Base-by-base conservation (phyloP, 2,113 vertebrate species). In the Thomomys bottae region DNA sequence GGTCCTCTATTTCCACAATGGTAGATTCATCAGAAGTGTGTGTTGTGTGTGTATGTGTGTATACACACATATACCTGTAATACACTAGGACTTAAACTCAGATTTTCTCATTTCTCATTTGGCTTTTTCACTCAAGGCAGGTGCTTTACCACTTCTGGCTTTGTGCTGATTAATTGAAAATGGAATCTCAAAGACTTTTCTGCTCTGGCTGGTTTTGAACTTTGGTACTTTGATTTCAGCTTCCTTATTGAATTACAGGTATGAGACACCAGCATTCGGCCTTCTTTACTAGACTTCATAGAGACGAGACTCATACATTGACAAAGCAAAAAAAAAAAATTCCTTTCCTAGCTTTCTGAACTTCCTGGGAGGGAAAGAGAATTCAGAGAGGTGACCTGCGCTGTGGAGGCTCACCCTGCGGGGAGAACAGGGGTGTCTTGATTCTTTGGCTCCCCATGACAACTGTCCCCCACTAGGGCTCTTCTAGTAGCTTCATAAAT, bases 401-500 rank as follows among this genome's bases (percentile, higher is more conserved):
- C 83, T 68, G 59, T 15, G 0, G 1, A 83, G 34, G 67, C 32
- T n/a, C 18, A 66, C 9, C 8, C 23, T 49, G 38, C 61, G 42
- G 8, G n/a, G 57, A 12, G 63, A 45, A 67, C 0, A 81, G 57
- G 36, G 42, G 85, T 45, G 1, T 32, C 75, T n/a, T 14, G 2
- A 75, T 66, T 71, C 45, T 38, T 54, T 49, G 63, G n/a, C 24
- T 68, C 64, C 63, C 40, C 0, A 0, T 26, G 30, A 9, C 75
- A 59, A 40, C 85, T 80, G 38, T 72, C 59, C 34, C 88, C 92
- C 28, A 67, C 49, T 18, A 84, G 54, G 87, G 8, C 28, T 72
- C 38, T 77, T 89, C 70, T 64, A 84, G 49, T 64, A 89, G 84
- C 70, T 67, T 82, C 87, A 88, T 81, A 86, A 85, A 79, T 66